Evolutionary conservation across 2,888 invertebrate genomes (phyloP).

Genomic region (Exocentrus adspersus): DNA sequence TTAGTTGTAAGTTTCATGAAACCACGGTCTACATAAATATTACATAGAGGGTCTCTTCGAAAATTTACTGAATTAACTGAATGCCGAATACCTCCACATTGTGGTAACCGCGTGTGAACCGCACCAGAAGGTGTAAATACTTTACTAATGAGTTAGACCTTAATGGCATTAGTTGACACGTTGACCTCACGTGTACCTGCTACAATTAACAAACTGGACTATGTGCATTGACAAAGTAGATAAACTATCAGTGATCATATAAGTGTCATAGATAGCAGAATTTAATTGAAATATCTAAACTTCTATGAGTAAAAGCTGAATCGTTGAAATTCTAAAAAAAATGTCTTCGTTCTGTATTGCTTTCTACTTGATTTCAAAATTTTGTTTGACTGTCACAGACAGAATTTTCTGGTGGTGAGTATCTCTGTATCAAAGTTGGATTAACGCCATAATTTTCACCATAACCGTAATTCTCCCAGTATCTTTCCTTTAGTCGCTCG

Average conservation of each 20-base stretch:
- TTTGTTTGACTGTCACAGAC: too few species aligned
- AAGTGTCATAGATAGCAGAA: too few species aligned
- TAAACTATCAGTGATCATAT: too few species aligned
- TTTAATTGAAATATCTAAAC: too few species aligned
- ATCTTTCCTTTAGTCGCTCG: conserved; percentile 3
- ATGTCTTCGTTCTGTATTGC: too few species aligned
- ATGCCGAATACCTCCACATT: neutral
- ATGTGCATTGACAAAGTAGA: neutral
- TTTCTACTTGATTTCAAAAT: too few species aligned
- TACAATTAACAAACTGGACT: neutral
- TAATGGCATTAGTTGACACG: neutral
- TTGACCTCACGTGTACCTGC: neutral
- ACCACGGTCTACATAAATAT: neutral
- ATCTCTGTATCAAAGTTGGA: too few species aligned
- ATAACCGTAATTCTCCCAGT: neutral
- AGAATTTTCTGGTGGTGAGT: too few species aligned
- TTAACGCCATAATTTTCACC: neutral
- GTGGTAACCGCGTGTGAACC: neutral
- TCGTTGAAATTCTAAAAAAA: too few species aligned
- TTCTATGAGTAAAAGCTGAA: too few species aligned
- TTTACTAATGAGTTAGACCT: conserved; percentile 1
- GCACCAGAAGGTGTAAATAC: conserved; percentile 3
- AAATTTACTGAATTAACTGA: neutral
- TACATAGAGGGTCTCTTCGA: neutral
- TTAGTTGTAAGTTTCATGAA: neutral